Base-by-base conservation (phyloP, 2,113 vertebrate species). In the Pteronura brasiliensis region DNA sequence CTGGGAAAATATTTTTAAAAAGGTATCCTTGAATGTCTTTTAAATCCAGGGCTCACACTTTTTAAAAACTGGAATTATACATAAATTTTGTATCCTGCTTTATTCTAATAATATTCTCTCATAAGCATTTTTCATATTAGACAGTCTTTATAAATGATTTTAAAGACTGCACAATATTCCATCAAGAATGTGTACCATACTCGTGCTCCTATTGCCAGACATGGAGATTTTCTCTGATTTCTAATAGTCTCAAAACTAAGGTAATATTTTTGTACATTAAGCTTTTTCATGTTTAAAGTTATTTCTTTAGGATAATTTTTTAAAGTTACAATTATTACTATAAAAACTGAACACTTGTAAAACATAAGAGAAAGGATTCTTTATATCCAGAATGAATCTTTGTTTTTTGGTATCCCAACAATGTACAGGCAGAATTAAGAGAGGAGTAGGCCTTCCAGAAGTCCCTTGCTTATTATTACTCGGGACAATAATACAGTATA, bases 251-350 rank as follows among this genome's bases (percentile, higher is more conserved):
- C 10, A 71, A 57, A 92, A 95, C 55, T 55, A 90, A 95, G 34
- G 23, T 7, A 96, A 34, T 76, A 88, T 52, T 88, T 92, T 92
- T 72, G 42, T 59, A 55, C 6, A 84, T 80, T 72, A 72, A 82
- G 34, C 27, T 86, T 89, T 71, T 63, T 79, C 93, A 18, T 87
- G 52, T 59, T 84, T 95, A 44, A 83, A 69, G 85, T 77, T 89
- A 92, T 81, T 95, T 65, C 42, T 91, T 96, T 72, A 91, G 71
- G 36, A 83, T 67, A 80, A 94, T 95, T 59, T 82, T 44, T 92
- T 84, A 79, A 92, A 96, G n/a, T 31, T 63, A 88, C 3, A 94
- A 96, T 86, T 88, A 92, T 49, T 92, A 76, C n/a, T 4, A 55
- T 63, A 52, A 74, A 87, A 83, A 88, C 49, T 21, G 61, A 90